Conservation (phyloP, 1,140 invertebrate species). For the Neodiprion virginianus region DNA sequence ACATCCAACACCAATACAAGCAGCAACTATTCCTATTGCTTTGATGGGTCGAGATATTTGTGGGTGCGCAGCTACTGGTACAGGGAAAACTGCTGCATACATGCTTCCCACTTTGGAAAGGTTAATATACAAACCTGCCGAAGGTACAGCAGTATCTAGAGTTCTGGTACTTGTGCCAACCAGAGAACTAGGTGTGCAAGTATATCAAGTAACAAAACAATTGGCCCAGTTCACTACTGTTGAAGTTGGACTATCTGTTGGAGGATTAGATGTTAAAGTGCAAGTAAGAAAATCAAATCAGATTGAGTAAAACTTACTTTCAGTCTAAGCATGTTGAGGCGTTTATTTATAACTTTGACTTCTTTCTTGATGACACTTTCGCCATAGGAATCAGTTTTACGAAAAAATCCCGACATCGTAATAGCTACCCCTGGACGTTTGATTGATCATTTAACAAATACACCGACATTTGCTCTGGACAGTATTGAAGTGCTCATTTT, state of each 20-base stretch:
- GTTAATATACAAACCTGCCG: conserved; percentile 78
- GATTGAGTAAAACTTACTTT: background rate
- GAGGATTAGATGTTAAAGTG: conserved; percentile 93
- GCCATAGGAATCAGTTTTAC: conserved; percentile 79
- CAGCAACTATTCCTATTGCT: conserved; percentile 92
- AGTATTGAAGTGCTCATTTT: conserved; percentile 94
- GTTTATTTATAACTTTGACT: no score
- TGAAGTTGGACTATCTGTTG: conserved; percentile 83
- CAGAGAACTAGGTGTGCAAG: conserved; percentile 94
- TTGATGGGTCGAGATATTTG: conserved; percentile 89
- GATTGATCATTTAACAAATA: conserved; percentile 97
- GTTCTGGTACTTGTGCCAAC: conserved; percentile 96
- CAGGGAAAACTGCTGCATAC: conserved; percentile 98
- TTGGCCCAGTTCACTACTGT: conserved; percentile 87
- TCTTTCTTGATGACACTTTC: conserved; percentile 26
- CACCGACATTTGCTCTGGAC: conserved; percentile 89
- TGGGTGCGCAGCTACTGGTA: conserved; percentile 97
- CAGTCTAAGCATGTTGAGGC: no score
- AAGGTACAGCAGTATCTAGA: conserved; percentile 73
- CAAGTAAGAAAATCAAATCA: conserved; percentile 64
- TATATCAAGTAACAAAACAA: conserved; percentile 93
- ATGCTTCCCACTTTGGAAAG: conserved; percentile 97
- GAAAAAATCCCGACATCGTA: conserved; percentile 94
- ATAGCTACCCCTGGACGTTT: conserved; percentile 97
- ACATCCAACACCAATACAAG: conserved; percentile 96